Evolutionary conservation across 1,140 invertebrate genomes (phyloP), one percentile per base, ranked within the genome.

Genomic region (Latrodectus geometricus): DNA sequence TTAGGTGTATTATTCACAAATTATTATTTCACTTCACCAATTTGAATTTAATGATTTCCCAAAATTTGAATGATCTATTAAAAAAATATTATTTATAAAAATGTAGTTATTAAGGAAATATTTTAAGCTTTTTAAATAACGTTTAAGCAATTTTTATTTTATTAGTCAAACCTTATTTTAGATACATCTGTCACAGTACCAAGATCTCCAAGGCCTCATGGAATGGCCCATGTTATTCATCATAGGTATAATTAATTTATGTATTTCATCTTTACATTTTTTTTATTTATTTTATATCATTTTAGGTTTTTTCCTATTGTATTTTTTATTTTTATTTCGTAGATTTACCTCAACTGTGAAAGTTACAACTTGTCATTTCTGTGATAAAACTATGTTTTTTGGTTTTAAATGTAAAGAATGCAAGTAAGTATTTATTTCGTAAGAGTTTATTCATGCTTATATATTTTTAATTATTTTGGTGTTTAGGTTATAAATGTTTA

Each of bases 351-450:
- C 96, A 93, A 95, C 94, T 5, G 95, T 97, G 91, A 97, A 97
- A 90, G 94, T 96, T 90, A 94, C 95, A 70, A 96, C 95, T 1
- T 99, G 97, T 92, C 95, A 97, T 91, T 95, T 95, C 89, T 99
- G 97, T 91, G 94, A 95, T 87, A 97, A 97, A 90, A 96, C 96
- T 91, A 97, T 98, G 93, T 95, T 97, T 89, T 95, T 96, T 90
- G 96, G 95, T 70, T 93, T 96, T 76, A 97, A 96, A 91, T 99
- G 97, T 91, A 97, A 95, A 91, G 96, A 98, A 90, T 99, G 97
- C 93, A 98, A 98, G 92, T 91, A 90, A 91, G 91, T 80, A 35
- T 3, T 35, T 35, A 35, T 35, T 35, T 35, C 35, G 5, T 35
- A 35, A 35, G 5, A 35, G 35, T 35, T 35, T 35, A 35, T 35